Percentiles rank a stretch among this genome's conserved stretches.
Evolutionary conservation across 2,113 vertebrate genomes (phyloP).

Genomic region (Apodemus sylvaticus): DNA sequence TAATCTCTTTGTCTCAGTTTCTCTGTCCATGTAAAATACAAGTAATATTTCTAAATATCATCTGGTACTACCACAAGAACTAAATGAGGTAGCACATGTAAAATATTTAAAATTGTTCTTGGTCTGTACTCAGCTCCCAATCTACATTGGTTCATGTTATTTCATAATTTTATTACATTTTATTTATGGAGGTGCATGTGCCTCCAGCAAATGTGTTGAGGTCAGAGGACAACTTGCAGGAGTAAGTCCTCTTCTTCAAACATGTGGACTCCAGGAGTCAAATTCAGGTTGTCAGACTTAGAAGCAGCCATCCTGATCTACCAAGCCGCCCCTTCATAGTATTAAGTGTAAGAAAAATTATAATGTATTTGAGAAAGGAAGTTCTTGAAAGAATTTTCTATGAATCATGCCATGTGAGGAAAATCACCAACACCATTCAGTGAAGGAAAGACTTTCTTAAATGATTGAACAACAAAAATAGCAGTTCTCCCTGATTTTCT

Average conservation of each 20-base stretch:
- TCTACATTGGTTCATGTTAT: background rate
- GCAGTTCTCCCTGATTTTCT: background rate
- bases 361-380: background rate
- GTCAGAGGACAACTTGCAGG: background rate
- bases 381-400: background rate
- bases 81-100: background rate
- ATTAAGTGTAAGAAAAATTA: background rate
- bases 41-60: background rate
- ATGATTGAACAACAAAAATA: background rate
- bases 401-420: background rate
- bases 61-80: background rate
- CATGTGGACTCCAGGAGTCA: background rate
- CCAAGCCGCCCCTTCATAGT: background rate
- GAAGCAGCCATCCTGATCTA: background rate
- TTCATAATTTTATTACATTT: background rate
- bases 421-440: background rate
- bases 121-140: background rate
- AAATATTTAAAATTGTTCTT: background rate
- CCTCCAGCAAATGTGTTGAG: no score
- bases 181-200: background rate
- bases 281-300: background rate
- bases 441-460: background rate
- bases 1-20: background rate
- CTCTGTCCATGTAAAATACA: background rate
- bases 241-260: background rate